phyloP scores from a whole-genome alignment of 2,797 vertebrate genomes.

The Chiloscyllium punctatum region DNA sequence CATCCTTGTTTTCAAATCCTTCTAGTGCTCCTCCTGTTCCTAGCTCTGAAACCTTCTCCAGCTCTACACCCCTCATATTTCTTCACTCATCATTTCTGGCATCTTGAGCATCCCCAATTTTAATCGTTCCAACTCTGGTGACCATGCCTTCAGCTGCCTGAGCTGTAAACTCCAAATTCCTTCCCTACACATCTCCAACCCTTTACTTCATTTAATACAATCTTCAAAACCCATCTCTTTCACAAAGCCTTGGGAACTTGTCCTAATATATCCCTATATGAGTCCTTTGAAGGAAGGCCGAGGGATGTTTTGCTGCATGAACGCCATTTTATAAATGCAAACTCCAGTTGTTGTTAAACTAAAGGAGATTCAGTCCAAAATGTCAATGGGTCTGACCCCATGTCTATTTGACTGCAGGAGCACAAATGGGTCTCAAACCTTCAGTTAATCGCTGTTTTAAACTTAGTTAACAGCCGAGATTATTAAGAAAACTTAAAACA shows the following conservation, averaged over 20 bases:
- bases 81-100: too few species aligned
- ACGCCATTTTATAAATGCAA: not conserved
- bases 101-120: too few species aligned
- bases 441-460: not conserved
- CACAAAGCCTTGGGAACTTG: not conserved
- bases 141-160: too few species aligned
- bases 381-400: not conserved
- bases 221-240: not conserved
- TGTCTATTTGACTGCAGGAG: not conserved
- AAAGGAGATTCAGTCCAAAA: not conserved
- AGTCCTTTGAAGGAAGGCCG: not conserved
- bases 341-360: not conserved
- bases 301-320: not conserved
- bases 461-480: not conserved
- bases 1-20: too few species aligned
- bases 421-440: not conserved
- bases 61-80: too few species aligned
- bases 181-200: too few species aligned
- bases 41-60: too few species aligned
- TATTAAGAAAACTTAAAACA: not conserved
- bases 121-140: too few species aligned
- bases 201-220: not conserved
- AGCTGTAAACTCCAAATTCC: too few species aligned
- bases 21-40: too few species aligned
- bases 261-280: not conserved